Base-by-base conservation (phyloP, 2,797 vertebrate species). In the Periparus ater region DNA sequence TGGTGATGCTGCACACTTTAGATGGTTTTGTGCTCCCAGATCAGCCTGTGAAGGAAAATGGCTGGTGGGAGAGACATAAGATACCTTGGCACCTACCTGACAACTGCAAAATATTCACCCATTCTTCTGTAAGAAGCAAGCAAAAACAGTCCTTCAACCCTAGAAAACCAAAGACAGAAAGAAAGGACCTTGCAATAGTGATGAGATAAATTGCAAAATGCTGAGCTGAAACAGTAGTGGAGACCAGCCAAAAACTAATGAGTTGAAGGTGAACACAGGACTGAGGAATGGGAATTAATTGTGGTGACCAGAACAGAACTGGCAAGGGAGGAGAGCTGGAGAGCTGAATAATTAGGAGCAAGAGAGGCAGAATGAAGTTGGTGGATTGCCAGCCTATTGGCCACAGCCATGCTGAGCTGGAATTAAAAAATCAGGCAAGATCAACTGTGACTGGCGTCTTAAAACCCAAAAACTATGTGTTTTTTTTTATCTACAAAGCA, bases 281-380 rank as follows among this genome's bases (percentile, higher is more conserved):
- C 14, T 63, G 76, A 88, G 42, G 83, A 94, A 76, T 57, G 16
- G 10, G 30, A 92, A 84, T 72, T 89, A 93, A 83, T 76, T 93
- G 76, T 63, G 38, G 38, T 66, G 70, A 86, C 30, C 30, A 82
- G 67, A 92, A 95, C 5, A 30, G 73, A 91, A 71, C 32, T 0
- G 0, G 79, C 22, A 66, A 89, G 44, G 63, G 66, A 88, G 51
- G 48, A 88, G 40, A 70, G 75, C 32, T 78, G 47, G 20, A 53
- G 32, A 55, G 45, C 29, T 54, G 50, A 73, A 42, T 72, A 88
- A 86, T 90, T 75, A 81, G 47, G 55, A 88, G n/a, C 22, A 47
- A 78, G 76, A 85, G 40, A 86, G 23, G 72, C 21, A 7, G 66
- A 55, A 62, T 76, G 63, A 60, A 75, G 51, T n/a, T 93, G 76